Base-by-base conservation (phyloP, 2,888 invertebrate species). In the Epinotia bilunana region DNA sequence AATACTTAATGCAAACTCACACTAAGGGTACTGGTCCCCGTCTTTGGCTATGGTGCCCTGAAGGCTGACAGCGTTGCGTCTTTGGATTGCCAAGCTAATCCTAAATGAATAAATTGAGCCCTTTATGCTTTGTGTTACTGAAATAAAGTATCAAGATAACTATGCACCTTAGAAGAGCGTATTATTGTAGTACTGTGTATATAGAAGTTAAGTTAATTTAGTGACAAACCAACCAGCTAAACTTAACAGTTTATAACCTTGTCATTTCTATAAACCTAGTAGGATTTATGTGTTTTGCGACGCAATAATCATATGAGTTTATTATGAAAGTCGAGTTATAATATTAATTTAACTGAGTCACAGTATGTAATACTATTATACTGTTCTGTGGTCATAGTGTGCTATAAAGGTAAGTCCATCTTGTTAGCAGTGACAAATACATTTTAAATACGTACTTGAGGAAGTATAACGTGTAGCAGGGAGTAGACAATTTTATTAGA, bases 241-340 rank as follows among this genome's bases (percentile, higher is more conserved):
- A 49, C 43, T 72, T 49, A 20, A 3, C 16, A 65, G 64, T 72
- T 72, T 65, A 72, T 65, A 57, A 60, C 7, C 43, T 46, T 46
- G 11, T 16, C 43, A 60, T 64, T 46, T 23, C 69, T 68, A 28
- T 28, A 69, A 43, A 57, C 46, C 16, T 16, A 5, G 3, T 16
- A n/a, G 28, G 16, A 33, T 60, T 64, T 46, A 55, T 46, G 18
- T 46, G 46, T 60, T 53, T 33, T 18, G 55, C 55, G 28, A 33
- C 58, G n/a, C 20, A 49, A 72, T 72, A 64, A 60, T 72, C 65
- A 72, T 46, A 16, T 28, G n/a, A 28, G 64, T 72, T 72, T 72
- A 69, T 69, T 69, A 72, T 65, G 72, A 60, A 72, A 65, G 46
- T 28, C 28, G 64, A 46, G 28, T 23, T 65, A 64, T n/a, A 65